Evolutionary conservation across 2,113 vertebrate genomes (phyloP), one percentile per base, ranked within the genome.

Genomic region (Tetrax tetrax): DNA sequence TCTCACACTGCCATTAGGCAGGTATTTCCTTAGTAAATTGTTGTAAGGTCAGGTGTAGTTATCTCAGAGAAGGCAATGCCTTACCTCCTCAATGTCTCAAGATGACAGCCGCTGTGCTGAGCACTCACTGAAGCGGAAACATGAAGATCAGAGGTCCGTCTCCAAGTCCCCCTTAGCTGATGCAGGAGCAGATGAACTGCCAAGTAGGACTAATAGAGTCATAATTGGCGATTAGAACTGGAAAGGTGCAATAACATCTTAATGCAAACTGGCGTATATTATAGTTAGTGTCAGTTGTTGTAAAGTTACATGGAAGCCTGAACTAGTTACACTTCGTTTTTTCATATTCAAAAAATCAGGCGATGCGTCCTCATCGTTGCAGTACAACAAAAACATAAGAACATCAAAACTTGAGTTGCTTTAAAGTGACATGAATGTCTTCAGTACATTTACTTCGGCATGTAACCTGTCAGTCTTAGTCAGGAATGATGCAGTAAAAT

Each of bases 211-310:
- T 99, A 99, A 99, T 99, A 98, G 99, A 99, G 98, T 98, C 99
- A 99, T 99, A 99, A 99, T 99, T 99, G 99, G 99, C 98, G 98
- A 99, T 99, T 99, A 99, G 98, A 98, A 97, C 96, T 65, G 97
- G 96, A 97, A 97, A 98, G 98, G 98, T 98, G 98, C 97, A 97
- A 91, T 98, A 98, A 98, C 97, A 97, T 98, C 98, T 98, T 98
- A 97, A 98, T 98, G 97, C 97, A 96, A 98, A 95, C 98, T 96
- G 98, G 97, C 97, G 97, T 97, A 80, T 80, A 74, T 97, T 97
- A 83, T 76, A 95, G 96, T 96, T 87, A 83, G 96, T 97, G 97
- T 97, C 98, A 97, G 97, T 97, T 97, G 97, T 92, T 96, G 97
- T 95, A 93, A 94, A 95, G 97, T 96, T 75, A 35, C 35, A 25